phyloP scores from a whole-genome alignment of 2,113 vertebrate species.

The Oncorhynchus clarkii region DNA sequence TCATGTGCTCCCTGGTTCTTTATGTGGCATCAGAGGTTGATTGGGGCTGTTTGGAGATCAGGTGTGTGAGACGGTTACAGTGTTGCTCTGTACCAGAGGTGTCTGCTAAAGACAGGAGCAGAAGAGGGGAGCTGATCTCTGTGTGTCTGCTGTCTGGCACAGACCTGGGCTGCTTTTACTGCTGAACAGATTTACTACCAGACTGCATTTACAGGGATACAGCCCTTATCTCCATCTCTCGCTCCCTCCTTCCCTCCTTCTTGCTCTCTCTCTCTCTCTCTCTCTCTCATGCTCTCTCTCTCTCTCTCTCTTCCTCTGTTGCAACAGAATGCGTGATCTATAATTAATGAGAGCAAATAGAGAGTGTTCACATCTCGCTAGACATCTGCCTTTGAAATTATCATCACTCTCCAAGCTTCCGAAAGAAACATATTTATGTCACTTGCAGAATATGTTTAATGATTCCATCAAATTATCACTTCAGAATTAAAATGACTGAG shows the following conservation, averaged over 20 bases:
- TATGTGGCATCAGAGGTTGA: background rate
- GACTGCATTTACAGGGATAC: background rate
- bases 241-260: background rate
- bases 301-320: background rate
- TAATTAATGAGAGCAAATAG: conserved; percentile 56
- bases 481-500: background rate
- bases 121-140: background rate
- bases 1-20: background rate
- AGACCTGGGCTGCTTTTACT: background rate
- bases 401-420: background rate
- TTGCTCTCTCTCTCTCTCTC: background rate
- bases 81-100: background rate
- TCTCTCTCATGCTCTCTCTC: background rate
- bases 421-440: too few relatives aligned
- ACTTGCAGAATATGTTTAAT: too few relatives aligned
- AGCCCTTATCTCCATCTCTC: background rate
- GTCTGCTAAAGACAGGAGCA: background rate
- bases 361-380: conserved; percentile 24
- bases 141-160: background rate
- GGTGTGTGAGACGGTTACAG: background rate
- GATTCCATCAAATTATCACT: too few relatives aligned
- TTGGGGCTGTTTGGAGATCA: background rate
- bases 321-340: conserved; percentile 27
- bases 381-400: background rate
- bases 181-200: background rate